Base-by-base conservation (phyloP, 2,113 vertebrate species). In the Geococcyx californianus region DNA sequence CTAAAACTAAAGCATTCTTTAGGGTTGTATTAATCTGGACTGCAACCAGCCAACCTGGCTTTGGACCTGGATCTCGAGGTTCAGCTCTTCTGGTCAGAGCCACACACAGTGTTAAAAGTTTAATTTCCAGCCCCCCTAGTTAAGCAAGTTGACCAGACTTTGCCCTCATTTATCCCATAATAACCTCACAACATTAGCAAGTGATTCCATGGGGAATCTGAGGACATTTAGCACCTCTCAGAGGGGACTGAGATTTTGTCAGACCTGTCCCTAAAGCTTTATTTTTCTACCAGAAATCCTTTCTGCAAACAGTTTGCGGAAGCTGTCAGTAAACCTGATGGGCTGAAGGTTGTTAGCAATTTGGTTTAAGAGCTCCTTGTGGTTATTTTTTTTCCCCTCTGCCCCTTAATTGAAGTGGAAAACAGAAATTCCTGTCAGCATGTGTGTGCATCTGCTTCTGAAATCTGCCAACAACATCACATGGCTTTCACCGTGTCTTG, bases 321-420 rank as follows among this genome's bases (percentile, higher is more conserved):
- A 93, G 76, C 28, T 82, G 66, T 89, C 75, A 38, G 70, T 73
- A 81, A 69, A 66, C 60, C 70, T 70, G 88, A 69, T 74, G 67
- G 80, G 70, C 34, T 60, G 81, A 82, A 60, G 38, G 60, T 86
- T 70, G 76, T 78, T 64, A 91, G 60, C 51, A 60, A 51, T 74
- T 69, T 74, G 36, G 34, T 95, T 95, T 83, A 91, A 75, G 51
- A 83, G 66, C 34, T 82, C 56, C 72, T 89, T 86, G 81, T 59
- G 62, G 56, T 60, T 89, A 44, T 74, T 63, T 87, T 70, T 70
- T 55, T 11, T 36, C 21, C 45, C 31, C 40, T 78, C 64, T 84
- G 33, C 15, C 51, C 59, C 51, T 74, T 78, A 59, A 89, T 14
- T 70, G 60, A 89, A 91, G 33, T 59, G 60, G 80, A 85, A 81